Conservation (phyloP, 2,888 invertebrate genomes). For the Trimorus sp. region DNA sequence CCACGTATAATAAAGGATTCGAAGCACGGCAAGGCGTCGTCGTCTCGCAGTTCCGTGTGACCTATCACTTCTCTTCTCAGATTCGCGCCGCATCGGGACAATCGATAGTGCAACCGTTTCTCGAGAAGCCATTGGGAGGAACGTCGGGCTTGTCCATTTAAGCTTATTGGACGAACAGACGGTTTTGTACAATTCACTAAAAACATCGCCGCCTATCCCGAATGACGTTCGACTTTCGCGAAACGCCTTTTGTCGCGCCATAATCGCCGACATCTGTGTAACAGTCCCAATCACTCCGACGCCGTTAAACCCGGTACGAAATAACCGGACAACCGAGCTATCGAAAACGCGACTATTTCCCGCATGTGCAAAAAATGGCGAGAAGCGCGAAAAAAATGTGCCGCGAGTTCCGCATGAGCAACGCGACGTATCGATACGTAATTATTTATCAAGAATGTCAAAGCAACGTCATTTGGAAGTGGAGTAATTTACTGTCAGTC, state of each 20-base stretch:
- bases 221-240: conserved; percentile 24
- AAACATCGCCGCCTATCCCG: conserved; percentile 28
- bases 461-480: conserved; percentile 40
- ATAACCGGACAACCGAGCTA: no score
- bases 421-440: conserved; percentile 8
- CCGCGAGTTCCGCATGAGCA: not conserved
- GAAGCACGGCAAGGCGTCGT: conserved; percentile 46
- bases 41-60: conserved; percentile 49
- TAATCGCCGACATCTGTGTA: no score
- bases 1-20: conserved; percentile 54
- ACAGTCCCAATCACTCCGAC: no score
- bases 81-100: conserved; percentile 59
- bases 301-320: no score
- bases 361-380: no score
- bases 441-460: conserved; percentile 36
- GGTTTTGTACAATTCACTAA: conserved; percentile 45
- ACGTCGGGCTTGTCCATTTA: conserved; percentile 56
- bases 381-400: no score
- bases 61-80: conserved; percentile 59
- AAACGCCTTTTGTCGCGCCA: not conserved
- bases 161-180: conserved; percentile 46
- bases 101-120: conserved; percentile 61
- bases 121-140: conserved; percentile 53
- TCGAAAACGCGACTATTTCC: no score
- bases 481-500: conserved; percentile 39